A percentile compares a stretch with the other conserved stretches of the same genome.
phyloP scores from a whole-genome alignment of 2,888 invertebrate genomes.

The Mylabris sibirica region DNA sequence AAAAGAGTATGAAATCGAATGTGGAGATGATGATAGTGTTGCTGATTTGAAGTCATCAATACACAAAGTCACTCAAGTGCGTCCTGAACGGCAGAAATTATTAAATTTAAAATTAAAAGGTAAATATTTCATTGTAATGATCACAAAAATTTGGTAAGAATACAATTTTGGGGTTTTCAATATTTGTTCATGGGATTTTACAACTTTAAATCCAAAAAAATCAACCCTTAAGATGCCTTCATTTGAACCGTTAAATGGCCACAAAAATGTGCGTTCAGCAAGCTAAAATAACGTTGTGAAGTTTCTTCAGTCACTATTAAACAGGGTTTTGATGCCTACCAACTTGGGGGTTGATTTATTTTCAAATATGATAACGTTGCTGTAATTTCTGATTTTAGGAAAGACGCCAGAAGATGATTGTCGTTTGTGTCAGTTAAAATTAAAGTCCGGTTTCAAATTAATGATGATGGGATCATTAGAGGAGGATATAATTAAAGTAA shows the following conservation, averaged over 20 bases:
- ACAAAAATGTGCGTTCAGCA: no score
- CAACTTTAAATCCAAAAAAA: no score
- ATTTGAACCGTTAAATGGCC: no score
- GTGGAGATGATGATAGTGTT: conserved; percentile 81
- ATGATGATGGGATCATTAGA: conserved; percentile 98
- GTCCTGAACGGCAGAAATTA: conserved; percentile 92
- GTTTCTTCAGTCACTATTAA: no score
- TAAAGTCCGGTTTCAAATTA: conserved; percentile 88
- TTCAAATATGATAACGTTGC: neutral
- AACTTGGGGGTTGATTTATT: conserved; percentile 4
- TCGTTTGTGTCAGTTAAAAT: conserved; percentile 75
- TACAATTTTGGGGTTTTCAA: no score
- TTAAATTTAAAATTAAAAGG: conserved; percentile 93
- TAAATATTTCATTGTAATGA: conserved; percentile 55
- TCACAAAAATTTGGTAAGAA: neutral
- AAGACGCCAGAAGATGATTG: conserved; percentile 85
- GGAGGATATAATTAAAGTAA: conserved; percentile 86
- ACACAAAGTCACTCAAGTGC: conserved; percentile 86
- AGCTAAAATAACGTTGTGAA: no score
- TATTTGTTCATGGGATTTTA: no score
- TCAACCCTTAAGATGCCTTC: no score
- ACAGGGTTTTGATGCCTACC: no score
- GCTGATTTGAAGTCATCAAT: conserved; percentile 85
- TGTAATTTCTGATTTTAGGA: conserved; percentile 67
- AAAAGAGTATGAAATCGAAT: conserved; percentile 83